These are phyloP conservation scores for Pteropus alecto DNA, from an alignment of 2,113 vertebrate species.

Conservation along the genomic window DNA sequence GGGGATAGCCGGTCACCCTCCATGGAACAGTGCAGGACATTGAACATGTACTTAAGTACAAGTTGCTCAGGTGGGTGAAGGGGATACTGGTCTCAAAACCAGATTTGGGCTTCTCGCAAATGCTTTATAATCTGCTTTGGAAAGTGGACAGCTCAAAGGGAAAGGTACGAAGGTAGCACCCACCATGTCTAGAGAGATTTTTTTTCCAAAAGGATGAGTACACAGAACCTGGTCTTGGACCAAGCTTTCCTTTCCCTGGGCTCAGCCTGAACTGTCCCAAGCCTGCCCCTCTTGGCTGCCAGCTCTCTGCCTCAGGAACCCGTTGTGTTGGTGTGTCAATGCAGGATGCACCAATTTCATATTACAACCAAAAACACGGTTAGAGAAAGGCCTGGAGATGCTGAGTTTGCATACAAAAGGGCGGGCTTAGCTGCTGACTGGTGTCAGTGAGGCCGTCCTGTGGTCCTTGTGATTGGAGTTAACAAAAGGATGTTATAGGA, in stretches of 20 bases:
- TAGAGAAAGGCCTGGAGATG: not conserved
- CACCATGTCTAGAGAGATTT: not conserved
- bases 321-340: too few relatives aligned
- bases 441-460: too few relatives aligned
- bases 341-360: too few relatives aligned
- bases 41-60: not conserved
- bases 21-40: not conserved
- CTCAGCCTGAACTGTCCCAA: not conserved
- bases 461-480: not conserved
- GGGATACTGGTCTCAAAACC: not conserved
- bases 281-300: not conserved
- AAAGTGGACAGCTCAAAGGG: not conserved
- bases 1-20: not conserved
- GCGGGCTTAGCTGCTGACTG: not conserved
- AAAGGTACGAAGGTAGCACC: not conserved
- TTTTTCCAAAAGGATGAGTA: not conserved
- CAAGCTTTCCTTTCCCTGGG: not conserved
- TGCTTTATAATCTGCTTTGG: not conserved
- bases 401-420: not conserved
- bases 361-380: fast-evolving
- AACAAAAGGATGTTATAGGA: not conserved
- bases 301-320: not conserved
- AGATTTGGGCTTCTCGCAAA: not conserved
- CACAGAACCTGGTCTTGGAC: not conserved
- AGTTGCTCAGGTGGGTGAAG: not conserved